Evolutionary conservation across 2,888 invertebrate genomes (phyloP), one percentile per base, ranked within the genome.

Genomic region (Agriopis leucophaearia): DNA sequence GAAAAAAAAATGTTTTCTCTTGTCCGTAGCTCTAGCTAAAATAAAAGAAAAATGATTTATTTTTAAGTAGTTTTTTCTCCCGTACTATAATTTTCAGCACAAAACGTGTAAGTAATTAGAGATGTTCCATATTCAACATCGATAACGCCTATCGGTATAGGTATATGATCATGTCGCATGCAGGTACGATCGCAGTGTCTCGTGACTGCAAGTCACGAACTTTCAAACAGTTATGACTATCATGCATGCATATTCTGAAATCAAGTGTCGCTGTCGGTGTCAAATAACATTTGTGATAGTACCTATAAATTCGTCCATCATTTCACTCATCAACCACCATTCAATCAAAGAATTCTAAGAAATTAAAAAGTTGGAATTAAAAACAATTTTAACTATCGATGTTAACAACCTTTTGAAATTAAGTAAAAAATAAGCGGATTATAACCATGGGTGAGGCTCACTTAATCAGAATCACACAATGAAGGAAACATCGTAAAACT

Each of bases 161-260:
- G 63, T 65, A 64, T 69, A 71, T 66, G 68, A 66, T 57, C 66
- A 69, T 74, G 69, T 72, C 69, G 65, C 70, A 51, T 50, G 54
- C 68, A 69, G 67, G 72, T 72, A 44, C 60, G 71, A 74, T 71
- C 60, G 62, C 48, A 63, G 18, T 55, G 42, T 42, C n/a, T 85
- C 88, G 88, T 88, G 89, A 84, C 79, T 27, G 16, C 70, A 52
- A 72, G 81, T 88, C 89, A 89, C 88, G 88, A 83, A 65, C 78
- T 81, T 82, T 81, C 80, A 54, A 75, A 77, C 78, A 69, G 74
- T 73, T 40, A 60, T 60, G 40, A 59, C 64, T 27, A 27, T 27
- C 27, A 27, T 27, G 27, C 27, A 27, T 27, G 27, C 27, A 27
- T 18, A 65, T 36, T 54, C 15, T 50, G 3, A 59, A 54, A 50